These are phyloP conservation scores for Pantala flavescens DNA, from an alignment of 1,140 invertebrate species.

Conservation along the genomic window DNA sequence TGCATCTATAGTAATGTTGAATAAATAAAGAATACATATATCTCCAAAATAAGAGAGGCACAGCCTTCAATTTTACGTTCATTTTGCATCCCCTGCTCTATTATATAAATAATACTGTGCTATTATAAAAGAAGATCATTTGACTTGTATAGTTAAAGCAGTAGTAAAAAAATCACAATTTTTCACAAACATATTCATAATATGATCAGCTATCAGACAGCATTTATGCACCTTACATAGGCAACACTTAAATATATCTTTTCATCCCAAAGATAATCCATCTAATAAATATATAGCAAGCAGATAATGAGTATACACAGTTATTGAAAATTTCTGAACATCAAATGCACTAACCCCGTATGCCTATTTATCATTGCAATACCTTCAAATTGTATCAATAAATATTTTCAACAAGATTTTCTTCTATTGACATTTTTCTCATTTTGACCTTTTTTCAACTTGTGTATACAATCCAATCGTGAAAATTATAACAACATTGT, in stretches of 20 bases:
- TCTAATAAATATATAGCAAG: conserved; percentile 1
- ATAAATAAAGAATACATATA: neutral
- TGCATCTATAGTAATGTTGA: neutral
- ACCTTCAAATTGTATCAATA: neutral
- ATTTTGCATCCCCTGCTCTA: neutral
- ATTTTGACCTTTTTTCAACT: neutral
- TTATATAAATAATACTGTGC: neutral
- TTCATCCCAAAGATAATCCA: neutral
- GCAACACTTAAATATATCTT: neutral
- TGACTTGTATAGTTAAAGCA: neutral
- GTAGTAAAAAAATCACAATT: neutral
- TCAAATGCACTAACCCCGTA: neutral
- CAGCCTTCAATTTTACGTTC: neutral
- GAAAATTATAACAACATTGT: too few relatives aligned
- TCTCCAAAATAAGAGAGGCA: neutral
- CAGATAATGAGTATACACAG: neutral
- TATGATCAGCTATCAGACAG: neutral
- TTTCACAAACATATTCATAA: neutral
- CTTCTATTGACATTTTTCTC: neutral
- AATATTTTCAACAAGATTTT: neutral
- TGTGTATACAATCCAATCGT: neutral
- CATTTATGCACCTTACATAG: neutral
- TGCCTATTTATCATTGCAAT: neutral
- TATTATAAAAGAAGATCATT: neutral
- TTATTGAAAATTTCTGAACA: neutral